Base-by-base conservation (phyloP, 1,140 invertebrate genomes). In the Melipona quadrifasciata region DNA sequence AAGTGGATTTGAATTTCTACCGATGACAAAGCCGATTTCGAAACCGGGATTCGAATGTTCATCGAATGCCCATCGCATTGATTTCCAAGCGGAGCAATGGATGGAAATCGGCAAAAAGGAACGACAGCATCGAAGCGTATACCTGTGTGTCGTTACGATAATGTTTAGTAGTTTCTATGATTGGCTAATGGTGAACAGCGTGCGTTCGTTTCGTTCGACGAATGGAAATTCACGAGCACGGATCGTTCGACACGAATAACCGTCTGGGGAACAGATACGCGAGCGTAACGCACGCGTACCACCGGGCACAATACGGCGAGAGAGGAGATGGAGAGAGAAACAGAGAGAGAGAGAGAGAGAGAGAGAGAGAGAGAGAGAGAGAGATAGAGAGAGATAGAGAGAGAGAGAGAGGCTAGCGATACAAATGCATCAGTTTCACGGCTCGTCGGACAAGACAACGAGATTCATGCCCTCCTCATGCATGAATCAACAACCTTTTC, bases 351-450 rank as follows among this genome's bases (percentile, higher is more conserved):
- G 86, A 55, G 53, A 17, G 53, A 39, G 11, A 86, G 77, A 53
- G 89, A 90, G 82, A 77, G 86, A 55, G 53, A 17, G 53, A 39
- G 11, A n/a, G 79, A 51, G 78, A 55, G 80, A 86, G 80, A n/a
- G 82, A 86, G 31, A 31, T 31, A 2, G 31, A 31, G 31, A 31
- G 31, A 31, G 82, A 86, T n/a, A n/a, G 82, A 86, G 77, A 53
- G 89, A 90, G 82, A 77, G 86, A 55, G 53, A 17, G 53, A 39
- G 11, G 87, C 83, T 86, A 85, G 87, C 88, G 91, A 93, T 92
- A 91, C 91, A 92, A 93, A 93, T 94, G 92, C 92, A 94, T 95
- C 92, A 94, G 93, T 94, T 94, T 95, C 93, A 94, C 93, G 92
- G 93, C 92, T 94, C 92, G 91, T 87, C 87, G 91, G 91, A 93